A percentile compares a stretch with the other conserved stretches of the same genome.
Conservation (phyloP, 1,140 invertebrate species). For the Agrilus planipennis region DNA sequence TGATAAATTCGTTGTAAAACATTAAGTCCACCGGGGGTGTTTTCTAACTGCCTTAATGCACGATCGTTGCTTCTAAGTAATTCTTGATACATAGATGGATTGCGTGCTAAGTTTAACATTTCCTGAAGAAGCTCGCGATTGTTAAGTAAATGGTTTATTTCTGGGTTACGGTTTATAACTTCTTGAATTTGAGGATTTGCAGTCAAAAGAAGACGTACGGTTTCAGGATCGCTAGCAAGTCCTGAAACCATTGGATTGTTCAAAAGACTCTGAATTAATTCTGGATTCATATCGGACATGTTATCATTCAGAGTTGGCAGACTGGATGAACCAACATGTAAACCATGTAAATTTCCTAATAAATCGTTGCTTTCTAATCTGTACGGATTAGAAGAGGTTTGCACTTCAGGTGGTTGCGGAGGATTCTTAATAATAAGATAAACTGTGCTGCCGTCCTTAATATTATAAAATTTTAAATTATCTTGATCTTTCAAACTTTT, state of each 20-base stretch:
- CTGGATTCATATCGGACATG: constrained; percentile 81
- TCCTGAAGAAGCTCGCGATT: constrained; percentile 90
- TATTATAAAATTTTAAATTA: constrained; percentile 72
- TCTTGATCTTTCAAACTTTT: constrained; percentile 97
- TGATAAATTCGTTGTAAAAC: constrained; percentile 93
- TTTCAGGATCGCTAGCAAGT: constrained; percentile 91
- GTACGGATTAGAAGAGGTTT: constrained; percentile 41
- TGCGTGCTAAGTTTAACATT: constrained; percentile 92
- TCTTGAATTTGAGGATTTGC: constrained; percentile 98
- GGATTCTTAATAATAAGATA: constrained; percentile 94
- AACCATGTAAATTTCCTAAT: constrained; percentile 60
- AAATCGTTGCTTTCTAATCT: constrained; percentile 68
- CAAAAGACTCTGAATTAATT: constrained; percentile 81
- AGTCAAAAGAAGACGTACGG: constrained; percentile 81
- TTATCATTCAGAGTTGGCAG: constrained; percentile 78
- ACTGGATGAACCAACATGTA: constrained; percentile 73
- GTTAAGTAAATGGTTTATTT: constrained; percentile 95
- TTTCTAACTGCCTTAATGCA: constrained; percentile 91
- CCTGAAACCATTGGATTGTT: constrained; percentile 92
- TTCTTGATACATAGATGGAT: constrained; percentile 94
- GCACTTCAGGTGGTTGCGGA: constrained; percentile 39
- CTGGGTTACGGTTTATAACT: constrained; percentile 91
- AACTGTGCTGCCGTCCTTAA: constrained; percentile 90
- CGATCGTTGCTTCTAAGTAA: constrained; percentile 94
- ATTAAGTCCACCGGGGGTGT: constrained; percentile 86